These are phyloP conservation scores for Clarias pachynema DNA, from an alignment of 2,797 vertebrate species.

Conservation along the genomic window DNA sequence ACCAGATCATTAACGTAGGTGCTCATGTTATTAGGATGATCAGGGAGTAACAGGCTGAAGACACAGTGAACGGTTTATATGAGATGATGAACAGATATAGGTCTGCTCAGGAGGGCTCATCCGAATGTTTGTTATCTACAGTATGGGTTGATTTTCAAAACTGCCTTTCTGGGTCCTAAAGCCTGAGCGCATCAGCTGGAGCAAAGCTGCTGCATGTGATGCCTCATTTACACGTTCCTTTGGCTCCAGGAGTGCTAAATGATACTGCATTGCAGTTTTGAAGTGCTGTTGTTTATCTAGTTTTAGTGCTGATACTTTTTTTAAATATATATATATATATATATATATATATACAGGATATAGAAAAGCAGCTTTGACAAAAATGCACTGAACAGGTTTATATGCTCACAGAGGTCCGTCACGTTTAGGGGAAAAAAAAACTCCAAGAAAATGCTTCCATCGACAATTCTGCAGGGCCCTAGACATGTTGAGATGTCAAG, in stretches of 20 bases:
- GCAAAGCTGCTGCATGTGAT: neutral
- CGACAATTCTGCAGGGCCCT: neutral
- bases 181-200: neutral
- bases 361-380: neutral
- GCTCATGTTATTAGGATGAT: neutral
- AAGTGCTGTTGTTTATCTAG: neutral
- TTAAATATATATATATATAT: neutral
- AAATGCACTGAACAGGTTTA: neutral
- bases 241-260: neutral
- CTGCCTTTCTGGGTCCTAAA: neutral
- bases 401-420: neutral
- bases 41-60: neutral
- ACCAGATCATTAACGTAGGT: constrained; percentile 82
- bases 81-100: neutral
- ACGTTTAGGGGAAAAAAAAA: neutral
- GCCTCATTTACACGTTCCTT: neutral
- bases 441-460: neutral
- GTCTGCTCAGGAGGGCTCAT: neutral
- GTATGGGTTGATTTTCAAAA: neutral
- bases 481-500: neutral
- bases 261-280: neutral
- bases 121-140: too few relatives aligned
- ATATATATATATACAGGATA: too few relatives aligned
- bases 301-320: neutral
- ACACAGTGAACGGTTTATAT: neutral